phyloP scores from a whole-genome alignment of 2,113 vertebrate genomes.

The Microtus richardsoni region DNA sequence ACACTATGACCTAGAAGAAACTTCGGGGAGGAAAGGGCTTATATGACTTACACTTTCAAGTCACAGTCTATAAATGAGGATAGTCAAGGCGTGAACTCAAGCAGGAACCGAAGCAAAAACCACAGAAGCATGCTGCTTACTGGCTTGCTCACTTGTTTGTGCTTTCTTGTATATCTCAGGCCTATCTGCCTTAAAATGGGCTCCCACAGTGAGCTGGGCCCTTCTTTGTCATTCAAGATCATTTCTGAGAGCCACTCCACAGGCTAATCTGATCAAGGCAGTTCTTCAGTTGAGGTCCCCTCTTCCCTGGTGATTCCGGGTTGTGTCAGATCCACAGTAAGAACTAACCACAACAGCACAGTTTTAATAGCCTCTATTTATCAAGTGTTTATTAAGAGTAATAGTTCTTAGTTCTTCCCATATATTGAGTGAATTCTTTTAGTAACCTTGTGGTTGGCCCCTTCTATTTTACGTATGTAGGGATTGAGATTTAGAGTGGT shows the following conservation, averaged over 20 bases:
- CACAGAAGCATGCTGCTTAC: neutral
- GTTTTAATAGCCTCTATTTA: slow-evolving; percentile 28
- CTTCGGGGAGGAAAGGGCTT: neutral
- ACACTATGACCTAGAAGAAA: neutral
- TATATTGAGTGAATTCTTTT: slow-evolving; percentile 7
- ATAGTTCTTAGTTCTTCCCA: neutral
- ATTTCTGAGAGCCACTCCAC: neutral
- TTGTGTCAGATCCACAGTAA: neutral
- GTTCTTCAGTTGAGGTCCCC: neutral
- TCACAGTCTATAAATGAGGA: neutral
- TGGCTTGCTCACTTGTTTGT: neutral
- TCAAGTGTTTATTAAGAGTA: neutral
- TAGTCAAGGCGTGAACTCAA: no score
- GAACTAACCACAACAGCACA: neutral
- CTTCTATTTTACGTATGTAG: neutral
- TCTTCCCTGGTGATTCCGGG: neutral
- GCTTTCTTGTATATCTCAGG: neutral
- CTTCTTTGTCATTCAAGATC: neutral
- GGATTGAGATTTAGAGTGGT: neutral
- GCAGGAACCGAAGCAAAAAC: neutral
- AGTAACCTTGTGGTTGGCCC: neutral
- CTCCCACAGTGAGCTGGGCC: neutral
- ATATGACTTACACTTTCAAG: neutral
- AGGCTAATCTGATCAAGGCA: neutral
- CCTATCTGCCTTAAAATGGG: neutral